Evolutionary conservation across 2,888 invertebrate species (phyloP), one percentile per base, ranked within the genome.

Genomic region (Agelastica alni): DNA sequence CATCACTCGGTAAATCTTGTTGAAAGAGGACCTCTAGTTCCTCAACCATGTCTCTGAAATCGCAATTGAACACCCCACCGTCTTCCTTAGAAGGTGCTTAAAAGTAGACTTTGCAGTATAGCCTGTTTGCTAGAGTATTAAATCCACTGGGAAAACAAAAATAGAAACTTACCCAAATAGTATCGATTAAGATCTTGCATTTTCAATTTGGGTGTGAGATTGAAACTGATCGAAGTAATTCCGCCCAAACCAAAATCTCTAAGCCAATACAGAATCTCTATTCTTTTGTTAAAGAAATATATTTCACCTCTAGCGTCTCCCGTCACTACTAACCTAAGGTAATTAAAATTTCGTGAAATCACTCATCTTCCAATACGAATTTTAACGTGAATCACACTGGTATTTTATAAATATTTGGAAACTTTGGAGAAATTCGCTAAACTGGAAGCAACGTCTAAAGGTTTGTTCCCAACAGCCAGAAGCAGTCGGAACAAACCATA

Each of bases 251-350:
- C 69, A 58, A 78, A 79, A 5, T 79, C 78, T 30, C 79, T 76
- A 51, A 80, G 76, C 82, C 83, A 83, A 70, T 82, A 84, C 41
- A 86, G 61, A 45, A 86, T 73, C 66, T 78, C 80, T 62, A 85
- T 68, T 61, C 81, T 78, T 34, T 76, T 73, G 59, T 85, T 84
- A 66, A 84, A 85, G 69, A 86, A 85, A 61, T 76, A 78, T 37
- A 86, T 77, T 37, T 80, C 76, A 0, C 85, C 86, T 1, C 49
- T 60, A 9, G 69, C 71, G 66, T 83, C 84, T 7, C 83, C 85
- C 0, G 81, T 81, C 18, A 81, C 80, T 39, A 75, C 16, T 22
- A 70, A 46, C 12, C 74, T 73, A 56, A 32, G 28, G 42, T 43
- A 51, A n/a, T n/a, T n/a, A n/a, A n/a, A n/a, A n/a, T n/a, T n/a